A percentile compares a stretch with the other conserved stretches of the same genome.
Conservation (phyloP, 2,888 invertebrate genomes). For the Oegoconia quadripuncta region DNA sequence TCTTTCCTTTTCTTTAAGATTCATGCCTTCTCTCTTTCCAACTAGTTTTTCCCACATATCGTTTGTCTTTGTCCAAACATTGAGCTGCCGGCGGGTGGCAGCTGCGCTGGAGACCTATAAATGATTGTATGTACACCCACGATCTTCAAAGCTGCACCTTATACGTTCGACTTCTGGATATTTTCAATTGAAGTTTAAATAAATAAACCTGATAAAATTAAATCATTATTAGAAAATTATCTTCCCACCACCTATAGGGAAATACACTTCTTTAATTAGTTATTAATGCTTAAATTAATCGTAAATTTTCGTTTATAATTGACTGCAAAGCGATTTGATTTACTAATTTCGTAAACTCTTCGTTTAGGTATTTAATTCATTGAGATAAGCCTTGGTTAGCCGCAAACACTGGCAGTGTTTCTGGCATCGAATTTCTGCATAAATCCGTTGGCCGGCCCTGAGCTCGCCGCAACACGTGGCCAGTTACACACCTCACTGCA, state of each 20-base stretch:
- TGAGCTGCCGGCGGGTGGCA: constrained; percentile 64
- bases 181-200: constrained; percentile 24
- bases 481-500: constrained; percentile 47
- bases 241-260: no score
- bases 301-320: no score
- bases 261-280: no score
- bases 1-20: constrained; percentile 68
- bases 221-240: not conserved
- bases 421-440: constrained; percentile 42
- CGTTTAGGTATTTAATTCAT: not conserved
- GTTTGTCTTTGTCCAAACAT: constrained; percentile 75
- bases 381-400: constrained; percentile 27
- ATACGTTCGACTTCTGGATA: constrained; percentile 37
- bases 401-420: constrained; percentile 36
- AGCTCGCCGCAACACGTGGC: constrained; percentile 54
- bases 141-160: constrained; percentile 53
- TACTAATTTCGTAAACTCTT: no score
- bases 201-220: not conserved
- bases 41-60: constrained; percentile 65
- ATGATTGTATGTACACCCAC: constrained; percentile 66
- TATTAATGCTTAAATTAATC: no score
- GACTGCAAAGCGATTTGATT: no score
- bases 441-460: constrained; percentile 27
- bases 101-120: constrained; percentile 72
- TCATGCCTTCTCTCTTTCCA: constrained; percentile 60